Percentiles rank a stretch among this genome's conserved stretches.
Conservation (phyloP, 2,113 vertebrate species). For the Chaetura pelagica region DNA sequence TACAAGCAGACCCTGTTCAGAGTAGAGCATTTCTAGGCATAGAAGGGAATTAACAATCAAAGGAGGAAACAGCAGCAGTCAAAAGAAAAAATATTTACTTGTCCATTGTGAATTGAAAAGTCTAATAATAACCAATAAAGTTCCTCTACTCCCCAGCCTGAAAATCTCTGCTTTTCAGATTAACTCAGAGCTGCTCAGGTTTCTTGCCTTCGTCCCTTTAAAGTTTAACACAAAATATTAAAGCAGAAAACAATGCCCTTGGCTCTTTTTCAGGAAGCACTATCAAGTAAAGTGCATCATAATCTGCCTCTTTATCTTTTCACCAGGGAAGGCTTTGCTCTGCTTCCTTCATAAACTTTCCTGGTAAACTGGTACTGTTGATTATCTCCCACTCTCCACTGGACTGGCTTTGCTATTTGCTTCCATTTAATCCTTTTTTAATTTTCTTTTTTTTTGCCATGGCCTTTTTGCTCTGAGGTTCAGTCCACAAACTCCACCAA, state of each 20-base stretch:
- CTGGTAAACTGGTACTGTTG: not conserved
- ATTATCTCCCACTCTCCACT: not conserved
- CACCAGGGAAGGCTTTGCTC: conserved; percentile 24
- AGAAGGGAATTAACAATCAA: not conserved
- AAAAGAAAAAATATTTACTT: conserved; percentile 4
- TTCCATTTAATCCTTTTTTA: not conserved
- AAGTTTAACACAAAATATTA: conserved; percentile 60
- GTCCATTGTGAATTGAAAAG: not conserved
- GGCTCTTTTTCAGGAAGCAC: conserved; percentile 34
- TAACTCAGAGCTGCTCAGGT: conserved; percentile 13
- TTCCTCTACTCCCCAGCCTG: not conserved
- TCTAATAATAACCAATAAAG: conserved; percentile 30
- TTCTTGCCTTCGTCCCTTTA: conserved; percentile 40
- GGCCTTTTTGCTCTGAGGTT: not conserved
- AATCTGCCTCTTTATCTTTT: conserved; percentile 44
- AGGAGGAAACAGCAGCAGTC: not conserved
- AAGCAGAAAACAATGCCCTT: conserved; percentile 52
- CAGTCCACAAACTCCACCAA: not conserved
- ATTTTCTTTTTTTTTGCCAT: not conserved
- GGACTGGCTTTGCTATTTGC: not conserved
- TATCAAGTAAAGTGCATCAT: conserved; percentile 23
- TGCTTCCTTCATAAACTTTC: conserved; percentile 34
- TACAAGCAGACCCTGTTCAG: not conserved
- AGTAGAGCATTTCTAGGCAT: not conserved
- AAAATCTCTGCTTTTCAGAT: not conserved